A percentile compares a stretch with the other conserved stretches of the same genome.
These are phyloP conservation scores for Erebia ligea DNA, from an alignment of 2,888 invertebrate genomes.

Conservation along the genomic window DNA sequence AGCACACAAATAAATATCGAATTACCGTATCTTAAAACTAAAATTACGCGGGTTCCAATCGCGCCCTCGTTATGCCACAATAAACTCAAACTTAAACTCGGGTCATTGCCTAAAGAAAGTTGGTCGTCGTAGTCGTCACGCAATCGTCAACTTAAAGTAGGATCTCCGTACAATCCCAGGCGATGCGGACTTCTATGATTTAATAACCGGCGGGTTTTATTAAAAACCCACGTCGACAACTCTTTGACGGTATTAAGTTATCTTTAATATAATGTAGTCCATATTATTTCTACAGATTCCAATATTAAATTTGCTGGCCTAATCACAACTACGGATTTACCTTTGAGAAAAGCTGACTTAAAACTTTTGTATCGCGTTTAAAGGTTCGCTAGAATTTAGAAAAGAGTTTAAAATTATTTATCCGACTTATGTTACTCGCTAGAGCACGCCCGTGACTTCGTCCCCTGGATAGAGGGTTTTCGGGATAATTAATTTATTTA, in stretches of 20 bases:
- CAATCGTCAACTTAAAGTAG: background rate
- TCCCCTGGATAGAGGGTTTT: no score
- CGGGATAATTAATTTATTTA: no score
- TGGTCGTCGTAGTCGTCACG: background rate
- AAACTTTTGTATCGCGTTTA: background rate
- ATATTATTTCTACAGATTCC: conserved; percentile 1
- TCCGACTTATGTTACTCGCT: background rate
- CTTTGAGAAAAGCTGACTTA: background rate
- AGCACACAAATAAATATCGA: no score
- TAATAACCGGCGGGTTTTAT: conserved; percentile 30
- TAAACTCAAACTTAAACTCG: no score
- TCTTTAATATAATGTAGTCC: background rate
- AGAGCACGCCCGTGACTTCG: no score
- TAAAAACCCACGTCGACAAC: conserved; percentile 17
- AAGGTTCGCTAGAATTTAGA: background rate
- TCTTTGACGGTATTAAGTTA: conserved; percentile 17
- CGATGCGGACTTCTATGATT: conserved; percentile 15
- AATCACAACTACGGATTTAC: background rate
- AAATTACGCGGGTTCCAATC: no score
- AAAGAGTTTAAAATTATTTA: no score
- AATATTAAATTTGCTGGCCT: background rate
- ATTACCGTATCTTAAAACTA: no score
- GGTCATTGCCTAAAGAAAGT: no score
- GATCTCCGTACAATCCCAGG: background rate
- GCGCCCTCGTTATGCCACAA: no score